Evolutionary conservation across 2,797 vertebrate genomes (phyloP).

Genomic region (Micrastur ruficollis): DNA sequence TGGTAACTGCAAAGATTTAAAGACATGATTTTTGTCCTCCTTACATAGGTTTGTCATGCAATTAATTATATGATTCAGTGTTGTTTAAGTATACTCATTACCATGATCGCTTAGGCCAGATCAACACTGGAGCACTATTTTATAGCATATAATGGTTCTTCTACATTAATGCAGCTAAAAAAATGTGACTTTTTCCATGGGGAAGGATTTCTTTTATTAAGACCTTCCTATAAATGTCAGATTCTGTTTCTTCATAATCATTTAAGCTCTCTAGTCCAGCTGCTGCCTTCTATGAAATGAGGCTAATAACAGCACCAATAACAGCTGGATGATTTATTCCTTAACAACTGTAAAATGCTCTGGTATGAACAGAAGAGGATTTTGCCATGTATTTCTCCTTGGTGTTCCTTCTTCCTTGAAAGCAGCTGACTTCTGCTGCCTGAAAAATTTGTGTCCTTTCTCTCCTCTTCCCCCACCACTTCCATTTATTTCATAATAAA

Average conservation of each 20-base stretch:
- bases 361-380: background rate
- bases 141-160: background rate
- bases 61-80: background rate
- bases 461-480: background rate
- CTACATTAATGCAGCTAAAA: background rate
- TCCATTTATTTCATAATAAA: background rate
- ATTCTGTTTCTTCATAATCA: background rate
- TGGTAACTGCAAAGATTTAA: background rate
- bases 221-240: background rate
- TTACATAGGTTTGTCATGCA: background rate
- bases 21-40: background rate
- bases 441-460: background rate
- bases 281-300: background rate
- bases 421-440: background rate
- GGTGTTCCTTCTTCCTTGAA: background rate
- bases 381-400: background rate
- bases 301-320: background rate
- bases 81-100: background rate
- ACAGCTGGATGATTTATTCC: background rate
- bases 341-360: background rate
- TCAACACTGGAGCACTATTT: background rate
- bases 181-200: background rate
- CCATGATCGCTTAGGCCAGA: background rate
- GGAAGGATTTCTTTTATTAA: background rate
- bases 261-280: background rate